A percentile compares a stretch with the other conserved stretches of the same genome.
Evolutionary conservation across 2,888 invertebrate species (phyloP).

Genomic region (Ommatoiulus sabulosus): DNA sequence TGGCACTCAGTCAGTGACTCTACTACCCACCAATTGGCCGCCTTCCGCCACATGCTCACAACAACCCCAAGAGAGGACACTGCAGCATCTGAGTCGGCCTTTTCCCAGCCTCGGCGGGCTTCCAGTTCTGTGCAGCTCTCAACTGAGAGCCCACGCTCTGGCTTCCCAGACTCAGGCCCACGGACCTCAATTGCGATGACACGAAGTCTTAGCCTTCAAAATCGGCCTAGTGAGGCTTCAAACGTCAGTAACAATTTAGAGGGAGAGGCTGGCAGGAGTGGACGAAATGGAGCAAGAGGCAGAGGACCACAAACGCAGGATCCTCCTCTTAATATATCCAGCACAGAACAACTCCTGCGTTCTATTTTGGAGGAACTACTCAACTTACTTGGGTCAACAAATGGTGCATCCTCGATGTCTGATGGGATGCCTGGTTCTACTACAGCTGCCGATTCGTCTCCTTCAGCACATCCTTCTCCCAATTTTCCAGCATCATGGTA

Average conservation of each 20-base stretch:
- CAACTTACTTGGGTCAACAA: conserved; percentile 50
- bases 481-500: conserved; percentile 53
- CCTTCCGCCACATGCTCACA: conserved; percentile 41
- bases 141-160: not conserved
- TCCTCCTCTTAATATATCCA: conserved; percentile 34
- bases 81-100: conserved; percentile 32
- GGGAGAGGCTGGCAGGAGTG: not conserved
- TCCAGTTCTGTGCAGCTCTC: conserved; percentile 13
- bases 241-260: not conserved
- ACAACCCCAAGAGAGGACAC: not conserved
- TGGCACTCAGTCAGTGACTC: not conserved
- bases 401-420: not conserved
- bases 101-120: conserved; percentile 47
- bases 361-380: conserved; percentile 54
- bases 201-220: conserved; percentile 47
- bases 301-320: not conserved
- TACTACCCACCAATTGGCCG: conserved; percentile 52
- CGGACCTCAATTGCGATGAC: conserved; percentile 19
- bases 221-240: not conserved
- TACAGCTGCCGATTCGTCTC: not conserved
- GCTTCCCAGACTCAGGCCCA: not conserved
- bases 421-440: not conserved
- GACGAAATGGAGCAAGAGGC: not conserved
- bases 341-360: conserved; percentile 48
- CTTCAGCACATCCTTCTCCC: conserved; percentile 37